Evolutionary conservation across 2,888 invertebrate genomes (phyloP).

Genomic region (Meandrusa payeni): DNA sequence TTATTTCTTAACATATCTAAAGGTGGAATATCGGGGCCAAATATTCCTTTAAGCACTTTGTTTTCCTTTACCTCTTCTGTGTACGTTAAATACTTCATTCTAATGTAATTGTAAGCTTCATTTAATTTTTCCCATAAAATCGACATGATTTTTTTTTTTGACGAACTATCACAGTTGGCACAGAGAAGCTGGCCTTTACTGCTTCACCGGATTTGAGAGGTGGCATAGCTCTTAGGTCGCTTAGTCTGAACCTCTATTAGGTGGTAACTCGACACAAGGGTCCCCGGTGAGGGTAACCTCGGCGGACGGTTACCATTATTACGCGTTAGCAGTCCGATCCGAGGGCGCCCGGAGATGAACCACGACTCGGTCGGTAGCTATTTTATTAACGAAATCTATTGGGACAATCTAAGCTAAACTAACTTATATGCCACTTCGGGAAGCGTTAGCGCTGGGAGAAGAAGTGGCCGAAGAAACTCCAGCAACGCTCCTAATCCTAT

Average conservation of each 20-base stretch:
- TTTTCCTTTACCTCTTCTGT: constrained; percentile 26
- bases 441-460: too few species aligned
- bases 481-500: too few species aligned
- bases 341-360: too few species aligned
- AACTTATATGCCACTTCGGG: too few species aligned
- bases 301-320: too few species aligned
- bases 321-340: too few species aligned
- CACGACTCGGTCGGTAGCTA: too few species aligned
- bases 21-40: constrained; percentile 31
- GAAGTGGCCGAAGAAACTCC: too few species aligned
- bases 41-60: constrained; percentile 28
- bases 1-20: constrained; percentile 32
- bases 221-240: constrained; percentile 34
- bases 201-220: too few species aligned
- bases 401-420: too few species aligned
- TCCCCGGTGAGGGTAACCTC: constrained; percentile 47
- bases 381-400: too few species aligned
- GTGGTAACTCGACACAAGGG: constrained; percentile 30
- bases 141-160: constrained; percentile 33
- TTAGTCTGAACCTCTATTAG: constrained; percentile 34
- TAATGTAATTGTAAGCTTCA: constrained; percentile 15
- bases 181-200: too few species aligned
- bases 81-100: background rate
- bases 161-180: constrained; percentile 25
- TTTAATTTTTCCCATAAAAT: constrained; percentile 36